A percentile compares a stretch with the other conserved stretches of the same genome.
Conservation (phyloP, 2,113 vertebrate species). For the Grallaria varia region DNA sequence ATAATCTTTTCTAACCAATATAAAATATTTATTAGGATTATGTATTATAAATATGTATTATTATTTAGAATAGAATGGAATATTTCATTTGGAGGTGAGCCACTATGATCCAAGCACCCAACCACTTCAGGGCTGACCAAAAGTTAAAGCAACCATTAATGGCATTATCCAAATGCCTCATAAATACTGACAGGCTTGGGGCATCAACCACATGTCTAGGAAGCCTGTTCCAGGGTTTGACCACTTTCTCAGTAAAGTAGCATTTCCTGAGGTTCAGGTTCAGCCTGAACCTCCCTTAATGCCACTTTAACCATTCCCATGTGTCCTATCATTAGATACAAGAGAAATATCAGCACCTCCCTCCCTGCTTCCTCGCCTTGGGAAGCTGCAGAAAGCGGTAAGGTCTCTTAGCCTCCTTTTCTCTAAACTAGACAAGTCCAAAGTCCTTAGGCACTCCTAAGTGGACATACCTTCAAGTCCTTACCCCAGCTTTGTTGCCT, state of each 20-base stretch:
- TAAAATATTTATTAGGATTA: background rate
- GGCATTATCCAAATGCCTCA: background rate
- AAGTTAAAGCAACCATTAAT: background rate
- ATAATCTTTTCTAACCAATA: background rate
- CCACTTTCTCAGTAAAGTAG: background rate
- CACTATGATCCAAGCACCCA: background rate
- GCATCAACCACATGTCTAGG: background rate
- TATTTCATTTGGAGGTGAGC: background rate
- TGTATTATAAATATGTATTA: background rate
- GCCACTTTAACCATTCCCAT: background rate
- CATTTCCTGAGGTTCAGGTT: background rate
- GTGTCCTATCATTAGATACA: fast-evolving
- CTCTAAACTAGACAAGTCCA: background rate
- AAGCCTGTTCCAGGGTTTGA: background rate
- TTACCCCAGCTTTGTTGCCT: background rate
- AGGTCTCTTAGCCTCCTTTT: background rate
- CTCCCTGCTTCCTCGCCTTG: background rate
- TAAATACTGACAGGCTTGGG: background rate
- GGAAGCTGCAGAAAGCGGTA: background rate
- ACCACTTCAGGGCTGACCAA: background rate
- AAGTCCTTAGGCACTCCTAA: background rate
- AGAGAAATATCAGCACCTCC: background rate
- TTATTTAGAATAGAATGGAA: background rate
- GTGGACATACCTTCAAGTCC: background rate
- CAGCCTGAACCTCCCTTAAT: background rate